Percentiles rank a stretch among this genome's conserved stretches.
Evolutionary conservation across 2,113 vertebrate species (phyloP).

Genomic region (Hippocampus mohnikei): DNA sequence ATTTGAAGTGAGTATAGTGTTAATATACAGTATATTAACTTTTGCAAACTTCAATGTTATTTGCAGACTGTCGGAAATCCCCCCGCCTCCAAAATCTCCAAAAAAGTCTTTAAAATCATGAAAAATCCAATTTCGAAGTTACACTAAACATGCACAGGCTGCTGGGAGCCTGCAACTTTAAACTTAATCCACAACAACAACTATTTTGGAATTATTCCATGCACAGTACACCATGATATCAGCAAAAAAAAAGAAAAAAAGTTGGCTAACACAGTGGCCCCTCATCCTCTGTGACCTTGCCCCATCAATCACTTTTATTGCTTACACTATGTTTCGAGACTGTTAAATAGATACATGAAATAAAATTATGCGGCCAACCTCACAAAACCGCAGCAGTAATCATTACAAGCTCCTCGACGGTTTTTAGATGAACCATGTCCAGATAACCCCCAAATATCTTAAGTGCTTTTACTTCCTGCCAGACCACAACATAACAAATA

Average conservation of each 20-base stretch:
- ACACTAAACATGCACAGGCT: neutral
- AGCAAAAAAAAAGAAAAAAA: neutral
- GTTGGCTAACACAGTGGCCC: neutral
- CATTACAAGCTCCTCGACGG: neutral
- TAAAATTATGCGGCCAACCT: neutral
- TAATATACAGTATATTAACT: too few relatives aligned
- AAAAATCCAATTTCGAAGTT: neutral
- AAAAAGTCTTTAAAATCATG: too few relatives aligned
- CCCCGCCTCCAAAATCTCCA: too few relatives aligned
- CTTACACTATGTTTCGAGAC: constrained; percentile 1
- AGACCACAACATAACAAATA: constrained; percentile 37
- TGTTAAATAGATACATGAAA: constrained; percentile 2
- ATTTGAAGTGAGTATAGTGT: too few relatives aligned
- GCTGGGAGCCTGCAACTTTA: neutral
- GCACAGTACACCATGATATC: neutral
- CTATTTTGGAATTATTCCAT: neutral
- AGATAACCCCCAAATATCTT: constrained; percentile 22
- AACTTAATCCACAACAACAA: neutral
- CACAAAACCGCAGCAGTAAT: neutral
- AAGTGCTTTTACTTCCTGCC: constrained; percentile 23
- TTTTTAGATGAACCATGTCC: constrained; percentile 20
- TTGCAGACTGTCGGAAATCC: too few relatives aligned
- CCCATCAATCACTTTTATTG: constrained; percentile 11
- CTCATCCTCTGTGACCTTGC: constrained; percentile 3
- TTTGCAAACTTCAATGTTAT: too few relatives aligned